phyloP scores from a whole-genome alignment of 2,113 vertebrate genomes.

The Brachyistius frenatus region DNA sequence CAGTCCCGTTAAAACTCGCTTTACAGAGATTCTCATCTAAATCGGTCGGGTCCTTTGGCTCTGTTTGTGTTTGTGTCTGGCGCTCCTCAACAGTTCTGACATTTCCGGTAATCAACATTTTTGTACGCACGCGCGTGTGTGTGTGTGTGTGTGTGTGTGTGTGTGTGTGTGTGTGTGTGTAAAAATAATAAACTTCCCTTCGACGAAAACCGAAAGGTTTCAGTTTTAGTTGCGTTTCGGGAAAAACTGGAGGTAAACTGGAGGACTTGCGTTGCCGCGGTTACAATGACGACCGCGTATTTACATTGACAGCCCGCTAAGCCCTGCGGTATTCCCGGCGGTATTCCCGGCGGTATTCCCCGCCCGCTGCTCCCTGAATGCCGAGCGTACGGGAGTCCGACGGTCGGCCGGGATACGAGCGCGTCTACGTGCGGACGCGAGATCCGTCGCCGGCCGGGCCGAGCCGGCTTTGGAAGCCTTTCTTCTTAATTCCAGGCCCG shows the following conservation, averaged over 20 bases:
- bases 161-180: too few relatives aligned
- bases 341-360: background rate
- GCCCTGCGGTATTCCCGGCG: slow-evolving; percentile 26
- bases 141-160: background rate
- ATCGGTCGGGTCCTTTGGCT: slow-evolving; percentile 12
- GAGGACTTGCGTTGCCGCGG: too few relatives aligned
- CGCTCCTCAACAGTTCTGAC: slow-evolving; percentile 12
- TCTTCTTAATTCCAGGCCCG: slow-evolving; percentile 60
- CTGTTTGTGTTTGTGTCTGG: slow-evolving; percentile 14
- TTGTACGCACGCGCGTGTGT: background rate
- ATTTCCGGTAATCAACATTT: slow-evolving; percentile 18
- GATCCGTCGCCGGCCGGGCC: slow-evolving; percentile 59
- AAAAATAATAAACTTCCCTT: too few relatives aligned
- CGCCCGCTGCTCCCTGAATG: slow-evolving; percentile 16
- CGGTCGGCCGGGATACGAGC: slow-evolving; percentile 58
- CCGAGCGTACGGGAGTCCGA: slow-evolving; percentile 63
- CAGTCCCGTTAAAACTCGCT: slow-evolving; percentile 21
- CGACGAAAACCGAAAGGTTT: too few relatives aligned
- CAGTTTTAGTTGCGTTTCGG: too few relatives aligned
- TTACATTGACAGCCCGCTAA: slow-evolving; percentile 20
- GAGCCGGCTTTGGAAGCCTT: slow-evolving; percentile 61
- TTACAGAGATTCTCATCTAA: slow-evolving; percentile 9
- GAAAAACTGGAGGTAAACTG: too few relatives aligned
- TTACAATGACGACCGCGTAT: too few relatives aligned
- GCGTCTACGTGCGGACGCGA: slow-evolving; percentile 15